Percentiles rank a stretch among this genome's conserved stretches.
Conservation (phyloP, 2,888 invertebrate species). For the Prenolepis imparis region DNA sequence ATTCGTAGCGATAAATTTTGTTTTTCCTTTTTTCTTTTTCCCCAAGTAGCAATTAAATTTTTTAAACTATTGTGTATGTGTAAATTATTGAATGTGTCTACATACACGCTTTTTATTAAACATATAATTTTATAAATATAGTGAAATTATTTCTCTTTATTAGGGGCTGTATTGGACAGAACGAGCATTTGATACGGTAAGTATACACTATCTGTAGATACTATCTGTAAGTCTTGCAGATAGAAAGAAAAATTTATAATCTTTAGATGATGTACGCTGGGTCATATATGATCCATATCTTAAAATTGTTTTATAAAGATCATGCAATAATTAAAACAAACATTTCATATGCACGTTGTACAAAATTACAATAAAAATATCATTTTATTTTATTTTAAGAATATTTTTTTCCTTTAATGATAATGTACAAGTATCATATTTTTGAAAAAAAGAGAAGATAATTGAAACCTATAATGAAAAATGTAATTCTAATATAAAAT, state of each 20-base stretch:
- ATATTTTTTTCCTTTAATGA: neutral
- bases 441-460: neutral
- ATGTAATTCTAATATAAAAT: neutral
- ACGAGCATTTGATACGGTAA: neutral
- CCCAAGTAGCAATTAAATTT: neutral
- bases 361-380: neutral
- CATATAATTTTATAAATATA: neutral
- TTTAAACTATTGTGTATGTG: no score
- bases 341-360: neutral
- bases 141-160: neutral
- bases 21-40: neutral
- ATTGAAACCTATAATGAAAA: neutral
- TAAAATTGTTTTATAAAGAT: neutral
- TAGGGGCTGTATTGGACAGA: neutral
- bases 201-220: neutral
- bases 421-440: neutral
- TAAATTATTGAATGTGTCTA: no score
- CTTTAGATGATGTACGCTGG: neutral
- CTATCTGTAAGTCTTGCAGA: neutral
- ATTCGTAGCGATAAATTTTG: neutral
- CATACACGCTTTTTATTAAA: neutral
- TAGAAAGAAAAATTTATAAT: neutral
- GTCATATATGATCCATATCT: neutral
- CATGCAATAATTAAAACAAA: neutral
- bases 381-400: neutral